Evolutionary conservation across 2,113 vertebrate species (phyloP).

Genomic region (Chaenocephalus aceratus): DNA sequence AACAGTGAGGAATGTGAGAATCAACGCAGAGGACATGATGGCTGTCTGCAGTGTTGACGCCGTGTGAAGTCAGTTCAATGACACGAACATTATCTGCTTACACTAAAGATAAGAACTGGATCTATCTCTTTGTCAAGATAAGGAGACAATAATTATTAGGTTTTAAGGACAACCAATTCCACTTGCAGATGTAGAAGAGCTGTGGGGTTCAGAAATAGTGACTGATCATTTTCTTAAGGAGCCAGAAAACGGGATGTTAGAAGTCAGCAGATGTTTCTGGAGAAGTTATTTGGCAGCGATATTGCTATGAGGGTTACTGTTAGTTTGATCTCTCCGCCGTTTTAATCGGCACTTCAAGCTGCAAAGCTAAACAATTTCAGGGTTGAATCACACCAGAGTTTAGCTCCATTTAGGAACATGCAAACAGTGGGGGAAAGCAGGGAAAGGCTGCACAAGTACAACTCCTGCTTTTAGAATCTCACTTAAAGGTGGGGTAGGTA

Average conservation of each 20-base stretch:
- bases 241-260: not conserved
- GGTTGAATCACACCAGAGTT: slow-evolving; percentile 2
- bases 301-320: not conserved
- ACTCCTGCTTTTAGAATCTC: no score
- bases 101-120: slow-evolving; percentile 51
- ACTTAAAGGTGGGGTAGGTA: no score
- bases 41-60: slow-evolving; percentile 45
- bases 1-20: slow-evolving; percentile 62
- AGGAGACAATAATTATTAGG: slow-evolving; percentile 7
- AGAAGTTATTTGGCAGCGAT: not conserved
- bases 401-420: not conserved
- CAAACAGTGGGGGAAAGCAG: not conserved
- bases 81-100: slow-evolving; percentile 53
- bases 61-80: slow-evolving; percentile 62
- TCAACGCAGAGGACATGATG: slow-evolving; percentile 34
- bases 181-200: slow-evolving; percentile 5
- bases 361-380: not conserved
- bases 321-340: not conserved
- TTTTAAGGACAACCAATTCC: not conserved
- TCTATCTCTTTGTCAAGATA: slow-evolving; percentile 12
- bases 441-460: no score
- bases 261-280: not conserved
- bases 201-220: not conserved
- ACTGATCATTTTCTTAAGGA: not conserved
- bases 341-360: not conserved